Evolutionary conservation across 2,888 invertebrate genomes (phyloP).

Genomic region (Ganaspis brasiliensis): DNA sequence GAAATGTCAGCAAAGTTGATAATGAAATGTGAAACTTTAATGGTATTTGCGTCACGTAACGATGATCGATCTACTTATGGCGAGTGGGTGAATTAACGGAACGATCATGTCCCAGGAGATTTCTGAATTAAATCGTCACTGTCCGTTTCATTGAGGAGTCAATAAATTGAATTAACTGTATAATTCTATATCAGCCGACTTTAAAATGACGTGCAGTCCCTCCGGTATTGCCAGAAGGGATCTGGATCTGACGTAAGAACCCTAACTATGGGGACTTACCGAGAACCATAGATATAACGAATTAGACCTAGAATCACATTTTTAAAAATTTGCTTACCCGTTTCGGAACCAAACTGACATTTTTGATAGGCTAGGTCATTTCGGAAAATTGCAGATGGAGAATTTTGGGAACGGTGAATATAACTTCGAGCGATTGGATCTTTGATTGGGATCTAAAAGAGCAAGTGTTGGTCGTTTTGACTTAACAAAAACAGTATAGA

Average conservation of each 20-base stretch:
- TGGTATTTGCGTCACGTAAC: conserved; percentile 6
- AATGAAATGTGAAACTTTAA: conserved; percentile 26
- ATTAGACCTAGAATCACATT: too few relatives aligned
- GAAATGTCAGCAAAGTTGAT: neutral
- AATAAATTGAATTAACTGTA: conserved; percentile 77
- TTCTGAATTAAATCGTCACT: conserved; percentile 39
- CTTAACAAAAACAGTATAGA: too few relatives aligned
- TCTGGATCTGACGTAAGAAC: conserved; percentile 21
- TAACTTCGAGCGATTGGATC: too few relatives aligned
- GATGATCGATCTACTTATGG: conserved; percentile 42
- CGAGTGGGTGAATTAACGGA: conserved; percentile 37
- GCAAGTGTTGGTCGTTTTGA: conserved; percentile 72
- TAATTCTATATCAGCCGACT: conserved; percentile 76
- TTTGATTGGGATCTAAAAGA: conserved; percentile 65
- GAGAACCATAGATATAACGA: too few relatives aligned
- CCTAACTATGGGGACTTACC: too few relatives aligned
- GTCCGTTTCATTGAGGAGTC: conserved; percentile 57
- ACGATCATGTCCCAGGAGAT: conserved; percentile 25
- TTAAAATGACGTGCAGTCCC: conserved; percentile 79
- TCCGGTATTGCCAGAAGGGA: conserved; percentile 63
- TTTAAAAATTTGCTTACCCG: too few relatives aligned
- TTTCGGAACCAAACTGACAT: too few relatives aligned
- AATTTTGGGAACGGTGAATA: too few relatives aligned
- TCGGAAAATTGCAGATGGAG: too few relatives aligned
- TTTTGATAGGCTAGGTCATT: too few relatives aligned